Evolutionary conservation across 2,797 vertebrate species (phyloP), one percentile per base, ranked within the genome.

Genomic region (Morelia viridis): DNA sequence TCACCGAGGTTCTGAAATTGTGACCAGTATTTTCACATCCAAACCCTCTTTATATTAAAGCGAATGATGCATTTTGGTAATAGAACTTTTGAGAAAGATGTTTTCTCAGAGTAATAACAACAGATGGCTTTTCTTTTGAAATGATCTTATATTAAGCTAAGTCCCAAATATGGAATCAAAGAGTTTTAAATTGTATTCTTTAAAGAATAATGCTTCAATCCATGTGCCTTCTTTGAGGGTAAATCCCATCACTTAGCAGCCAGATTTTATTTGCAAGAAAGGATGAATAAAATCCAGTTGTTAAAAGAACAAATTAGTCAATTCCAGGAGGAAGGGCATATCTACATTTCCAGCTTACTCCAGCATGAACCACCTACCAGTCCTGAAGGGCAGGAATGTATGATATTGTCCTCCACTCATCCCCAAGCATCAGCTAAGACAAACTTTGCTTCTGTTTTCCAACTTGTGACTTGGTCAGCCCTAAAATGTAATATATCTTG

Each of bases 71-170:
- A 13, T 68, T 80, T 86, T 85, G 2, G 0, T 83, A 84, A 65
- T 89, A 53, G 86, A 85, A 28, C 13, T 57, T 76, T 3, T 13
- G 88, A 95, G 91, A 86, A 58, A 84, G 56, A 41, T 1, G 0
- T 94, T 93, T 92, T 92, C 91, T 93, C 46, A 3, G 90, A 92
- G 85, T 88, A 89, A 2, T 35, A 85, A 58, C 17, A 60, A 71
- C 22, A 62, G 7, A 1, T 8, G 2, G 56, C 62, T 76, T 57
- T n/a, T 35, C 17, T 41, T 80, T 80, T 80, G 9, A 46, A 80
- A 80, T 80, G 9, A 12, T 46, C 19, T 88, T 65, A 62, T n/a
- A n/a, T 53, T 8, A 65, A 65, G 15, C 46, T 53, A 65, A n/a
- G 50, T 31, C 26, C 50, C 87, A n/a, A 50, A 62, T 65, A 28